Percentiles rank a stretch among this genome's conserved stretches.
phyloP scores from a whole-genome alignment of 92 coral and sea anemone species.

The Phenganax stokvisi region DNA sequence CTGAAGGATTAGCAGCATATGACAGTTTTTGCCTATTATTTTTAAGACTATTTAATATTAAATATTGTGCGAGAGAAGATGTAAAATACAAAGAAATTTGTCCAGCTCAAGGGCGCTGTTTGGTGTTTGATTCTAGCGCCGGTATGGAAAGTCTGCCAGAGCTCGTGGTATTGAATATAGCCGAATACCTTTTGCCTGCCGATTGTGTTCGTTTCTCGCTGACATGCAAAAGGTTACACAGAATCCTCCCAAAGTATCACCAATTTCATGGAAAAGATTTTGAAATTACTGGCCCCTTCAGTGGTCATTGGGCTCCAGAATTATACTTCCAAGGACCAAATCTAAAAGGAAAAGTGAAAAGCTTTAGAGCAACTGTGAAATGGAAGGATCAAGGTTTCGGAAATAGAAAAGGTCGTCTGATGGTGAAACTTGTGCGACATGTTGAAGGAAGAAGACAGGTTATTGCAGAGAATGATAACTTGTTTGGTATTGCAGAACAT shows the following conservation, averaged over 20 bases:
- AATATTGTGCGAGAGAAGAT: background rate
- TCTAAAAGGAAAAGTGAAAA: conserved; percentile 29
- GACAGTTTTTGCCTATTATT: too few species aligned
- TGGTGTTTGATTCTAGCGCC: too few species aligned
- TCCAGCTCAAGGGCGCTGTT: background rate
- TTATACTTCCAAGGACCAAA: conserved; percentile 51
- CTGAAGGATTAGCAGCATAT: too few species aligned
- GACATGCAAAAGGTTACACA: conserved; percentile 35
- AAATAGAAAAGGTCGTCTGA: conserved; percentile 52
- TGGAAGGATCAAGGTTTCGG: conserved; percentile 66
- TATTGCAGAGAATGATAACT: conserved; percentile 28
- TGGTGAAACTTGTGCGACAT: conserved; percentile 50
- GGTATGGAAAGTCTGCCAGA: conserved; percentile 33
- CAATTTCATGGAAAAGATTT: conserved; percentile 39
- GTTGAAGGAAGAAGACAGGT: background rate
- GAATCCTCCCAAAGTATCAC: conserved; percentile 40
- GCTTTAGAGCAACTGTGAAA: conserved; percentile 35
- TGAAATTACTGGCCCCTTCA: conserved; percentile 37
- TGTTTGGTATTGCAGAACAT: conserved; percentile 67
- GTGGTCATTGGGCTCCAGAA: conserved; percentile 45
- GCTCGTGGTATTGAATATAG: conserved; percentile 39
- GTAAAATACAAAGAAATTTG: background rate
- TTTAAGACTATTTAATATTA: too few species aligned
- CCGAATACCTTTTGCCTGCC: conserved; percentile 47
- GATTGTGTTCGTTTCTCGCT: conserved; percentile 46